Evolutionary conservation across 92 coral and sea anemone genomes (phyloP).

Genomic region (Bergia puertoricense): DNA sequence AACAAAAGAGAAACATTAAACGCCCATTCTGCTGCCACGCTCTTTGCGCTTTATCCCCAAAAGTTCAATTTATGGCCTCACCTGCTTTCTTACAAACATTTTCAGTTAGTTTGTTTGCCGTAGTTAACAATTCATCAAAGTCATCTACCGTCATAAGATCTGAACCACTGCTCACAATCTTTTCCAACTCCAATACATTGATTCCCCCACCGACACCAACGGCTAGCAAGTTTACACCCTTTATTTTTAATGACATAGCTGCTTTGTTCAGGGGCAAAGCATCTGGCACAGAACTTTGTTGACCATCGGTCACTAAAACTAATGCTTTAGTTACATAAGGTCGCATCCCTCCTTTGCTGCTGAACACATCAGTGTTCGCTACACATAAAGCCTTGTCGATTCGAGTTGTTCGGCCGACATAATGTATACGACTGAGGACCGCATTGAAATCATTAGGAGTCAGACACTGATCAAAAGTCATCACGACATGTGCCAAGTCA

Average conservation of each 20-base stretch:
- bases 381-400: slow-evolving; percentile 66
- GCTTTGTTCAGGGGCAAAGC: slow-evolving; percentile 60
- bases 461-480: slow-evolving; percentile 34
- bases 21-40: too few species aligned
- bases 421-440: slow-evolving; percentile 56
- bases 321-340: slow-evolving; percentile 65
- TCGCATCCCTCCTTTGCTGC: slow-evolving; percentile 59
- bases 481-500: slow-evolving; percentile 30
- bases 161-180: slow-evolving; percentile 47
- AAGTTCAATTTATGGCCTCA: slow-evolving; percentile 20
- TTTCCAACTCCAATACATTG: slow-evolving; percentile 52
- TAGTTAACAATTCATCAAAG: slow-evolving; percentile 54
- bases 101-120: slow-evolving; percentile 44
- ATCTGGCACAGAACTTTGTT: slow-evolving; percentile 61
- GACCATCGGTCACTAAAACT: slow-evolving; percentile 78
- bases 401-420: slow-evolving; percentile 64
- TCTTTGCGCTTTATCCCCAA: too few species aligned
- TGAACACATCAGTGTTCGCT: slow-evolving; percentile 63
- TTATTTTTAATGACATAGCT: slow-evolving; percentile 60
- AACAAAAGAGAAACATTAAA: too few species aligned
- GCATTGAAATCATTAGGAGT: slow-evolving; percentile 4
- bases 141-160: slow-evolving; percentile 53
- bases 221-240: slow-evolving; percentile 56
- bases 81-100: slow-evolving; percentile 61
- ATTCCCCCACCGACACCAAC: slow-evolving; percentile 65